A percentile compares a stretch with the other conserved stretches of the same genome.
Conservation (phyloP, 2,888 invertebrate species). For the Acanthoscelides obtectus region DNA sequence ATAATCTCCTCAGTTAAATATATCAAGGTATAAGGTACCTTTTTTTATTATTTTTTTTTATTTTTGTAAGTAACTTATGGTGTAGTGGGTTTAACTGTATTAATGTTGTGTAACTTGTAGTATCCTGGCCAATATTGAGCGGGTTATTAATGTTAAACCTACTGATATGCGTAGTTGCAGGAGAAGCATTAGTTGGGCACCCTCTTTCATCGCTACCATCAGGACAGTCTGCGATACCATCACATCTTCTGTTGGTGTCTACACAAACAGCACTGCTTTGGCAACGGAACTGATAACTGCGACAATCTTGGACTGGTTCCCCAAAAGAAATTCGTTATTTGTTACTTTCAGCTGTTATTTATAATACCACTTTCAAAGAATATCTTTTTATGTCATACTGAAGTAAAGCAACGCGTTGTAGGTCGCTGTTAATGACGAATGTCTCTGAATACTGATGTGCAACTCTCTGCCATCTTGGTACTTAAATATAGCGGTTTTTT, state of each 20-base stretch:
- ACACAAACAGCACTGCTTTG: constrained; percentile 49
- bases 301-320: constrained; percentile 8
- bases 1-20: no score
- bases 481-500: no score
- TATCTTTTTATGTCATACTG: neutral
- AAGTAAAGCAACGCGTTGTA: no score
- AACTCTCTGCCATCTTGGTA: no score
- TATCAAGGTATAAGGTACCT: no score
- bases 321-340: neutral
- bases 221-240: constrained; percentile 52
- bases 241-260: constrained; percentile 44
- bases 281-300: constrained; percentile 30
- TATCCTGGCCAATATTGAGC: no score
- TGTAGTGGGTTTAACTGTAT: no score
- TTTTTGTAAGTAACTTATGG: no score
- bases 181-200: constrained; percentile 36
- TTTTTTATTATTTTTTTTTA: no score
- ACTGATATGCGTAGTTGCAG: neutral
- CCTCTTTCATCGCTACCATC: constrained; percentile 56
- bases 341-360: neutral
- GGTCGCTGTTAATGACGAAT: no score
- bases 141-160: neutral
- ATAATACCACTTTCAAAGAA: neutral
- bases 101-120: no score
- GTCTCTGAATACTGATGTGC: no score